A percentile compares a stretch with the other conserved stretches of the same genome.
Conservation (phyloP, 2,888 invertebrate species). For the Ichneumoninae sp. region DNA sequence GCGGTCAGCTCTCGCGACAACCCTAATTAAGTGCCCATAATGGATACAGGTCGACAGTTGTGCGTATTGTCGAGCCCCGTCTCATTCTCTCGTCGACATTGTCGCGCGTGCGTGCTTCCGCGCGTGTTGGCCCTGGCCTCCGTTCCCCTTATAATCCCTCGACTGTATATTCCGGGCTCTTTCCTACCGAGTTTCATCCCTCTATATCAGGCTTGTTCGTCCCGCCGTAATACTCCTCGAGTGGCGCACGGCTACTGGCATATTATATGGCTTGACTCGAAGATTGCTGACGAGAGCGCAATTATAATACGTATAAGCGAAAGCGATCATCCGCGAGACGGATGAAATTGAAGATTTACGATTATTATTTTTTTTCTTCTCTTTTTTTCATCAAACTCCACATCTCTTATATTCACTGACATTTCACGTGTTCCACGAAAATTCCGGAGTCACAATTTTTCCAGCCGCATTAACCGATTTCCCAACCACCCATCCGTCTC, state of each 20-base stretch:
- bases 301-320: constrained; percentile 62
- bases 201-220: constrained; percentile 31
- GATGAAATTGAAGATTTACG: constrained; percentile 58
- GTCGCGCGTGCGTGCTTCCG: constrained; percentile 48
- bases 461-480: constrained; percentile 7
- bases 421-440: constrained; percentile 4
- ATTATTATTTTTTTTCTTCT: not conserved
- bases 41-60: constrained; percentile 79
- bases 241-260: constrained; percentile 42
- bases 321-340: constrained; percentile 62
- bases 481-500: constrained; percentile 5
- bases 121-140: constrained; percentile 27
- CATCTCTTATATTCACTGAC: constrained; percentile 34
- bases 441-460: constrained; percentile 13
- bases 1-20: constrained; percentile 48
- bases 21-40: constrained; percentile 82
- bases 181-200: constrained; percentile 46
- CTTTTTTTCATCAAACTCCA: constrained; percentile 44
- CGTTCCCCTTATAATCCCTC: constrained; percentile 54
- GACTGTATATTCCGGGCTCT: constrained; percentile 59
- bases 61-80: constrained; percentile 73
- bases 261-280: constrained; percentile 63
- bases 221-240: constrained; percentile 55
- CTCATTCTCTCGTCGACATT: constrained; percentile 47
- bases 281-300: constrained; percentile 63